Base-by-base conservation (phyloP, 2,888 invertebrate species). In the Salpingus planirostris region DNA sequence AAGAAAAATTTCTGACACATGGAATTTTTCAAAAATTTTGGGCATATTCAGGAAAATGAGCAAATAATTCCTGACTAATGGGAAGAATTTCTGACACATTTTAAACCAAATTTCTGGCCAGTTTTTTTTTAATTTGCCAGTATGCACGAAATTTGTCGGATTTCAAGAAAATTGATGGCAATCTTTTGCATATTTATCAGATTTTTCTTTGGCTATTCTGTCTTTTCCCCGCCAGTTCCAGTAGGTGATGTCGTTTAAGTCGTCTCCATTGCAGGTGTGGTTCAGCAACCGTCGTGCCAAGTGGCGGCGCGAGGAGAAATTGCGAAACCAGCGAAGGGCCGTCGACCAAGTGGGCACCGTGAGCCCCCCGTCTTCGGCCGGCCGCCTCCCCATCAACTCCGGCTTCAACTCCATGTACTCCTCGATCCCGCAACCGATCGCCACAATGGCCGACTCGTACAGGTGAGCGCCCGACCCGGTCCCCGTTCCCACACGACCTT, bases 281-380 rank as follows among this genome's bases (percentile, higher is more conserved):
- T 99, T 99, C 69, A 96, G 95, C 43, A 98, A 98, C 69, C 82
- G 98, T 32, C 77, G 98, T 28, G 98, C 98, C 49, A 98, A 99
- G 72, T 97, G 96, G 95, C 80, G 98, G 30, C 77, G 98, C 11
- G 98, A 99, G 63, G 98, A 98, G 65, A 99, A 99, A 67, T 74
- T 98, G 38, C 78, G 97, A 31, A 95, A 89, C 61, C 96, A 96
- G 67, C 70, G 88, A 46, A 72, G 88, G 33, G 71, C 73, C 37
- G 73, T 71, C 21, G 73, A 74, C 56, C 73, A 71, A 59, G 63
- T 67, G 25, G 60, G 66, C n/a, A 55, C 55, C 15, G 55, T 65
- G 24, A 71, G 71, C 52, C 71, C 72, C 29, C 79, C 66, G 60
- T 70, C 71, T n/a, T 72, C 71, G 32, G 70, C 73, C 26, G 75